These are phyloP conservation scores for Cryptocheilus praepositus DNA, from an alignment of 2,888 invertebrate genomes.

Conservation along the genomic window DNA sequence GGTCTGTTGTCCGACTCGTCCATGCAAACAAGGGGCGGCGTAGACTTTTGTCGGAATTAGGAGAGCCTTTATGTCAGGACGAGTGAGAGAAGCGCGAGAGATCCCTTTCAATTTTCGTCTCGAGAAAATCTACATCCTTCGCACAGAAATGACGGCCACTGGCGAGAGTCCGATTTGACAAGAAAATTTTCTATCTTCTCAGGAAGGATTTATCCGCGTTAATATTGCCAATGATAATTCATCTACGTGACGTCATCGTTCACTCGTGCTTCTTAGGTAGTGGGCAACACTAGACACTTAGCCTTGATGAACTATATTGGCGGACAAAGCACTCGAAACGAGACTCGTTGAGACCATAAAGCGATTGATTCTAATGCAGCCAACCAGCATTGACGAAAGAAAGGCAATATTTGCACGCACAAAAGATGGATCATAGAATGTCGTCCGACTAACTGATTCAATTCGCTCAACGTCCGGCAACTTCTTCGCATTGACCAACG, in stretches of 20 bases:
- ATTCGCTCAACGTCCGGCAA: conserved; percentile 71
- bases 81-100: conserved; percentile 33
- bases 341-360: conserved; percentile 66
- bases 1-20: conserved; percentile 59
- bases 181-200: conserved; percentile 9
- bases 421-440: conserved; percentile 73
- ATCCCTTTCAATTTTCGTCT: conserved; percentile 28
- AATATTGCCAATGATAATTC: too few species aligned
- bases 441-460: conserved; percentile 73
- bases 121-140: conserved; percentile 21
- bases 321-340: conserved; percentile 67
- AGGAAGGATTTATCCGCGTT: not conserved
- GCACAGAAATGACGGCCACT: too few species aligned
- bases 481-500: conserved; percentile 33
- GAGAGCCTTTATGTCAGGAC: conserved; percentile 48
- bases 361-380: conserved; percentile 65
- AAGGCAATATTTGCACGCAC: conserved; percentile 72
- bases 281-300: conserved; percentile 70
- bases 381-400: conserved; percentile 62
- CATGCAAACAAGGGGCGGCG: conserved; percentile 55
- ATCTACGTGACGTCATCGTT: conserved; percentile 11
- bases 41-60: conserved; percentile 64
- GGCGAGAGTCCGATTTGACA: too few species aligned
- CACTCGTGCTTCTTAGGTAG: conserved; percentile 44
- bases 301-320: conserved; percentile 65